Base-by-base conservation (phyloP, 2,113 vertebrate species). In the Ictalurus punctatus region DNA sequence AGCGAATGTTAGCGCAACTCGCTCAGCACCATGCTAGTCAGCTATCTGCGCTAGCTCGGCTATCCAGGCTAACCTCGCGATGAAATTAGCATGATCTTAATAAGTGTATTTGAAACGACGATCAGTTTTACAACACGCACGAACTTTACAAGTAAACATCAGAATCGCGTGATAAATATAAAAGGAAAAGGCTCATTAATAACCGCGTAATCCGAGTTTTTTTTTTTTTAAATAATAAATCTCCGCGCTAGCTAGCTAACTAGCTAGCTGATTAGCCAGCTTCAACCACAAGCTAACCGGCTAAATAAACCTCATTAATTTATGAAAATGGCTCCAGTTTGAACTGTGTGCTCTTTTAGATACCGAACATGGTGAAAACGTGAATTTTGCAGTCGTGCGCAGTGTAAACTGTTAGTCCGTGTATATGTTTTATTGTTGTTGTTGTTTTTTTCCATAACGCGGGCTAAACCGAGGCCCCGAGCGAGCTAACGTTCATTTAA, bases 191-290 rank as follows among this genome's bases (percentile, higher is more conserved):
- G 0, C 40, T 40, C 40, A 2, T 40, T 40, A 19, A 1, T 10
- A 21, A 10, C 2, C 19, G 5, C 12, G 0, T 13, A 25, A 40
- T 16, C 14, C 4, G 58, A 27, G 0, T 19, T 56, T 56, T 30
- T 40, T 0, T 74, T 34, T 34, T 34, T 34, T 40, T 40, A 5
- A 17, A 17, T 21, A 17, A 73, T 2, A 54, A 4, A 83, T 63
- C 10, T 12, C 81, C 58, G 81, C 58, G 81, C 81, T 63, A 65
- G 86, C 76, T 52, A 87, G 21, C 54, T 48, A 86, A 21, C 54
- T 76, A n/a, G 30, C 37, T 87, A 90, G 54, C 86, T 1, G 73
- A 80, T 34, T 83, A 83, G 93, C 92, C 88, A 71, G 80, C 61
- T 78, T 89, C 88, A 78, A 89, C 10, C 58, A 44, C 81, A 40